phyloP scores from a whole-genome alignment of 2,888 invertebrate genomes.

The Melanargia galathea region DNA sequence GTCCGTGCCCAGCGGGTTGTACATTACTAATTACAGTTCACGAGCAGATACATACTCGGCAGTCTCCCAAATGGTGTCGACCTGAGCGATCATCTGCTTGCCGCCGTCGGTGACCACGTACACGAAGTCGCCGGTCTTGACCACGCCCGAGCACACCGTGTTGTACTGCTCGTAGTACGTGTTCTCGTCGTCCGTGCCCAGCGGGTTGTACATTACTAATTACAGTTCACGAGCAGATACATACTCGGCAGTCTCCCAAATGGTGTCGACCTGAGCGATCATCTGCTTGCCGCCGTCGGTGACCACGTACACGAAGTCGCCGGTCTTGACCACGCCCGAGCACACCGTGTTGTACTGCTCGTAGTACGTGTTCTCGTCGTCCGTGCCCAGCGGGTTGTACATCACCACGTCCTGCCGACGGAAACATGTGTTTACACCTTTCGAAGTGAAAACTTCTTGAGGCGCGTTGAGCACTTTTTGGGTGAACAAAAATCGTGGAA shows the following conservation, averaged over 20 bases:
- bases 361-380: slow-evolving; percentile 92
- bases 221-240: no score
- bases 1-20: slow-evolving; percentile 85
- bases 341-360: slow-evolving; percentile 95
- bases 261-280: slow-evolving; percentile 95
- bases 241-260: slow-evolving; percentile 96
- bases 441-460: no score
- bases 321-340: slow-evolving; percentile 91
- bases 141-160: slow-evolving; percentile 90
- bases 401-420: slow-evolving; percentile 88
- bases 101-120: no score
- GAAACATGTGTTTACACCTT: not conserved
- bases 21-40: no score
- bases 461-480: no score
- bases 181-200: slow-evolving; percentile 88
- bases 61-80: slow-evolving; percentile 97
- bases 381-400: slow-evolving; percentile 85
- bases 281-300: slow-evolving; percentile 94
- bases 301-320: slow-evolving; percentile 98
- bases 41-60: slow-evolving; percentile 91
- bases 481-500: no score
- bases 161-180: slow-evolving; percentile 97
- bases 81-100: slow-evolving; percentile 94
- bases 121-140: slow-evolving; percentile 96
- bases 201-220: no score